A percentile compares a stretch with the other conserved stretches of the same genome.
Evolutionary conservation across 2,797 vertebrate species (phyloP).

Genomic region (Cygnus olor): DNA sequence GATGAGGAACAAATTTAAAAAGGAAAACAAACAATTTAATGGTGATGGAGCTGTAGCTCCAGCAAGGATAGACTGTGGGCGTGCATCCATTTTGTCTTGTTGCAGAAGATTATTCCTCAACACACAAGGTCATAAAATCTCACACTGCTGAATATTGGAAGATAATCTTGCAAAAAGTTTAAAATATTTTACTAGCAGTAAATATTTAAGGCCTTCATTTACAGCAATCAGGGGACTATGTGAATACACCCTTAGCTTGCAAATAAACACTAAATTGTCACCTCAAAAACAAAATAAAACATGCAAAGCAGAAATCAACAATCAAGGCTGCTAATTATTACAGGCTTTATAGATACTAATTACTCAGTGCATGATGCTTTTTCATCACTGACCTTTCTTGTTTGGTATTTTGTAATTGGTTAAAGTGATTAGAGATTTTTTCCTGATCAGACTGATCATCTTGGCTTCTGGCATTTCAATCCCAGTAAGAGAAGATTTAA

Average conservation of each 20-base stretch:
- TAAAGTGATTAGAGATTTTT: neutral
- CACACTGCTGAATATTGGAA: neutral
- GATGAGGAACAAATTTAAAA: constrained; percentile 57
- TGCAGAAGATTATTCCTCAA: constrained; percentile 24
- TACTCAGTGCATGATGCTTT: neutral
- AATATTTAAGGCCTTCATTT: constrained; percentile 52
- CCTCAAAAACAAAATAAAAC: neutral
- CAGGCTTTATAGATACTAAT: neutral
- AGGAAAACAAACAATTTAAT: constrained; percentile 58
- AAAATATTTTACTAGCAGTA: constrained; percentile 51
- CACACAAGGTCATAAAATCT: constrained; percentile 24
- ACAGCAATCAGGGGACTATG: constrained; percentile 6
- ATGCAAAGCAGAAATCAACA: neutral
- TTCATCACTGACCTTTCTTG: neutral
- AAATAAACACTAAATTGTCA: constrained; percentile 23
- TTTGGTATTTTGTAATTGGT: neutral
- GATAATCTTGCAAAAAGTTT: constrained; percentile 47
- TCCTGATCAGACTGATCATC: neutral
- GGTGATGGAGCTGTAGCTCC: constrained; percentile 41
- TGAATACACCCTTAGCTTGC: neutral
- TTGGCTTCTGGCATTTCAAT: neutral
- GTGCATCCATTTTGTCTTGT: constrained; percentile 29
- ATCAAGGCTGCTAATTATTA: neutral
- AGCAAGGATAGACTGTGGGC: constrained; percentile 44
- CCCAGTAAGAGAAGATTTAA: neutral